Evolutionary conservation across 2,797 vertebrate species (phyloP).

Genomic region (Leptoclinus maculatus): DNA sequence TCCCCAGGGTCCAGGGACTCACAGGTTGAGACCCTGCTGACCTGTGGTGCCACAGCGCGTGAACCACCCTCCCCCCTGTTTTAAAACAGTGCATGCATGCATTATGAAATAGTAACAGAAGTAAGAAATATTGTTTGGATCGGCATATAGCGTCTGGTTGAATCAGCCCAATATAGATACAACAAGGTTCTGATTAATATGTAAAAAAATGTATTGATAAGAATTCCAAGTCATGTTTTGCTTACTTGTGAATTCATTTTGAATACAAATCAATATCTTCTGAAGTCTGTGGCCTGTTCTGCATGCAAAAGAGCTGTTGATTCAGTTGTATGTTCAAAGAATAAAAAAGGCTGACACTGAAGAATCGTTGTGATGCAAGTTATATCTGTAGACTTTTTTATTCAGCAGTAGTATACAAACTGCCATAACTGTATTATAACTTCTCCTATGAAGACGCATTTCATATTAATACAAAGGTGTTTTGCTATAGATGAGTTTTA

Average conservation of each 20-base stretch:
- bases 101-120: conserved; percentile 9
- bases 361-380: neutral
- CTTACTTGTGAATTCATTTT: neutral
- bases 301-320: neutral
- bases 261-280: neutral
- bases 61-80: conserved; percentile 30
- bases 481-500: too few relatives aligned
- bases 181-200: neutral
- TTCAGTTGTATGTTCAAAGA: neutral
- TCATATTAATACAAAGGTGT: too few relatives aligned
- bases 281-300: neutral
- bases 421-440: neutral
- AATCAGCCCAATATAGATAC: neutral
- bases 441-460: neutral
- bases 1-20: conserved; percentile 13
- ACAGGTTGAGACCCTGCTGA: conserved; percentile 6
- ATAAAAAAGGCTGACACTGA: neutral
- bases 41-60: conserved; percentile 16
- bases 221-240: neutral
- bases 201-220: neutral
- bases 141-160: neutral
- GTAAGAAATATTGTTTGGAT: neutral
- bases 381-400: neutral
- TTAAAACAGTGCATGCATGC: conserved; percentile 24
- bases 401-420: neutral